phyloP scores from a whole-genome alignment of 2,797 vertebrate genomes.

The Sebastolobus alascanus region DNA sequence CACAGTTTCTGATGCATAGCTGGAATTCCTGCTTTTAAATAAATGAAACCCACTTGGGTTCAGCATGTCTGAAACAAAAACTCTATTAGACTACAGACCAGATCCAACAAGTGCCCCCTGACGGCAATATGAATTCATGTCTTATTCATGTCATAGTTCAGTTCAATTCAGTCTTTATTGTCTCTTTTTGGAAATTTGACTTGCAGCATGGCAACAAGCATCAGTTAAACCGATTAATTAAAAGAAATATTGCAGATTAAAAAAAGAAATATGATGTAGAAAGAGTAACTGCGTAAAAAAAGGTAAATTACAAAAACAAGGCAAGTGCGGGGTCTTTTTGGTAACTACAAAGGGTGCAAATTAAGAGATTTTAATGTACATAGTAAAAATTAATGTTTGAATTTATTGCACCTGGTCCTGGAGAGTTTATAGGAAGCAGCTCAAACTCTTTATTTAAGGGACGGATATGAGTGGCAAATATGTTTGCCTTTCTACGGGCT shows the following conservation, averaged over 20 bases:
- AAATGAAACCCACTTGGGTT: background rate
- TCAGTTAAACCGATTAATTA: background rate
- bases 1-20: background rate
- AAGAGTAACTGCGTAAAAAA: background rate
- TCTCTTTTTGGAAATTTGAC: background rate
- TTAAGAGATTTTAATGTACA: background rate
- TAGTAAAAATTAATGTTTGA: background rate
- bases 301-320: background rate
- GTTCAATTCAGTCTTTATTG: slow-evolving; percentile 6
- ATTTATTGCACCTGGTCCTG: background rate
- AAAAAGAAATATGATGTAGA: background rate
- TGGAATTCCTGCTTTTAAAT: slow-evolving; percentile 8
- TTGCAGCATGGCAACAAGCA: background rate
- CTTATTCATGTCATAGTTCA: background rate
- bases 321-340: background rate
- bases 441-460: background rate
- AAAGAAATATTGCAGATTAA: fast-evolving
- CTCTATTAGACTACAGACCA: background rate
- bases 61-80: background rate
- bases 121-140: background rate
- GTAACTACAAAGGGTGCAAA: background rate
- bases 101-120: background rate
- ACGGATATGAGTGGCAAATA: background rate
- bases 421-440: background rate
- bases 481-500: background rate